These are phyloP conservation scores for Heliconius eleuchia DNA, from an alignment of 1,140 invertebrate species.

Conservation along the genomic window DNA sequence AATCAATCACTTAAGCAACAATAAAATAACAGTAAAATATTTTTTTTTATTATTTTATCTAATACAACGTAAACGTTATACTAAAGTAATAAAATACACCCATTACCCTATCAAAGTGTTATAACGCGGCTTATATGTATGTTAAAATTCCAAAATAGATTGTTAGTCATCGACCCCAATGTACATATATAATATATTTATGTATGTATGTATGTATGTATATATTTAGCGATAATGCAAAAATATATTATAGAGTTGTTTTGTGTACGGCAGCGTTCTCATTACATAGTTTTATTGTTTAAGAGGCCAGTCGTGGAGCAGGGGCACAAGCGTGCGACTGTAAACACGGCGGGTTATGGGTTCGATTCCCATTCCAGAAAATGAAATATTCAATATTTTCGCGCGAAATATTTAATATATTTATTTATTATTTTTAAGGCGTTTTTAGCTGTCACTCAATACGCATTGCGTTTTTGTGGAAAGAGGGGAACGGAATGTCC, in stretches of 20 bases:
- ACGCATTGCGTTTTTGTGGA: too few species aligned
- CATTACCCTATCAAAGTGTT: conserved; percentile 22
- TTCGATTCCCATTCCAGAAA: too few species aligned
- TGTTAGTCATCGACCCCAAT: conserved; percentile 41
- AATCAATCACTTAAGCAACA: too few species aligned
- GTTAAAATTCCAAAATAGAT: conserved; percentile 31
- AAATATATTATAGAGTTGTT: conserved; percentile 24
- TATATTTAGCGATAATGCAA: conserved; percentile 37
- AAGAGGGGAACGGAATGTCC: too few species aligned
- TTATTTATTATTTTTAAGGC: too few species aligned
- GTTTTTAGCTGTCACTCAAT: too few species aligned
- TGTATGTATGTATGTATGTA: conserved; percentile 19
- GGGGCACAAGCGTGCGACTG: too few species aligned
- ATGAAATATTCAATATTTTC: too few species aligned
- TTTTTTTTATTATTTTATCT: background rate
- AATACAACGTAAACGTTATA: background rate
- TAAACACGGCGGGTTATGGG: too few species aligned
- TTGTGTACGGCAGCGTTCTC: conserved; percentile 17
- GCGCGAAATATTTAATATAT: too few species aligned
- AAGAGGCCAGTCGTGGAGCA: background rate
- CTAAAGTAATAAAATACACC: conserved; percentile 9
- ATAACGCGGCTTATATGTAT: conserved; percentile 1
- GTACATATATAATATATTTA: conserved; percentile 19
- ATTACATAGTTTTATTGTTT: too few species aligned
- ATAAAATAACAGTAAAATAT: too few species aligned